Conservation (phyloP, 2,113 vertebrate species). For the Solea senegalensis region DNA sequence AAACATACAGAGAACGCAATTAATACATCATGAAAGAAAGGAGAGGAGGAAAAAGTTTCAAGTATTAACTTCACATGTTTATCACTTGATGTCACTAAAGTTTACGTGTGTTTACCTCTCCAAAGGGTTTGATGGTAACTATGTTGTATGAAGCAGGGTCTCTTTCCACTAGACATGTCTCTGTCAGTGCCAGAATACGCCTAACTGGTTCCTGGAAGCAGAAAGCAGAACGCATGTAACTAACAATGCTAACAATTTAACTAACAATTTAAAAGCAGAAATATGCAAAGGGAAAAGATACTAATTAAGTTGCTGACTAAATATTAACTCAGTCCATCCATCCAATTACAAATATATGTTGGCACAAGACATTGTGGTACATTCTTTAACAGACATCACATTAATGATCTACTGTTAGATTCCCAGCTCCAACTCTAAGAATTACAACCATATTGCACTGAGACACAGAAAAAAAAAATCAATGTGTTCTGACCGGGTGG, state of each 20-base stretch:
- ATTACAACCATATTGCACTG: not conserved
- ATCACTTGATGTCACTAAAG: not conserved
- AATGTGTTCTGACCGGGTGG: conserved; percentile 86
- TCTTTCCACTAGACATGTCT: conserved; percentile 96
- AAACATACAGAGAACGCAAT: not conserved
- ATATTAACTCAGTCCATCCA: no score
- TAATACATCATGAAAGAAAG: conserved; percentile 37
- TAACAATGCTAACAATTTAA: not conserved
- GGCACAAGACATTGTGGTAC: no score
- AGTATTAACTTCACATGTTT: not conserved
- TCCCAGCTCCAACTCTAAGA: no score
- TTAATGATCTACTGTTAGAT: no score
- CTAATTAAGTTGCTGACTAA: no score
- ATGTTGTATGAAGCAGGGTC: conserved; percentile 98
- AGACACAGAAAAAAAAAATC: not conserved
- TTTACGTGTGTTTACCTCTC: conserved; percentile 83
- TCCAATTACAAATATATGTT: no score
- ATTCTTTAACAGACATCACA: not conserved
- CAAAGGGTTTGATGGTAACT: conserved; percentile 94
- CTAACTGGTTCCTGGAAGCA: conserved; percentile 89
- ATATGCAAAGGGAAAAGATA: not conserved
- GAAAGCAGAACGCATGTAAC: not conserved
- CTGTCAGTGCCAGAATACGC: conserved; percentile 93
- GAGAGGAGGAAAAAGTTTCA: not conserved
- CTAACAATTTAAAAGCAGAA: not conserved